A percentile compares a stretch with the other conserved stretches of the same genome.
phyloP scores from a whole-genome alignment of 2,888 invertebrate species.

The Mactromeris polynyma region DNA sequence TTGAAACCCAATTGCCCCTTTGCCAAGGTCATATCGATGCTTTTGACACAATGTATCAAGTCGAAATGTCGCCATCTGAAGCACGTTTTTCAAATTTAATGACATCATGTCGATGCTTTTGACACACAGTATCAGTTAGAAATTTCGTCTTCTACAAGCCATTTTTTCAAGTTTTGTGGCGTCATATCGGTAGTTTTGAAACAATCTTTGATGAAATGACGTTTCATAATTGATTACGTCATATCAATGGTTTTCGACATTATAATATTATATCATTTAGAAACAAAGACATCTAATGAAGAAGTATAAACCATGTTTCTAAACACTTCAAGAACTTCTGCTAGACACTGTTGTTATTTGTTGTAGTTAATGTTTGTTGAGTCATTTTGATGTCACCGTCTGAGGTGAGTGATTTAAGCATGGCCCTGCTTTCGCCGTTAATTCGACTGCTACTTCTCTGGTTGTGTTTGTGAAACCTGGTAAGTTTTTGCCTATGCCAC shows the following conservation, averaged over 20 bases:
- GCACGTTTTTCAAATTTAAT: too few relatives aligned
- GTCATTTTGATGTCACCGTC: conserved; percentile 21
- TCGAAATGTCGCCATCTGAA: too few relatives aligned
- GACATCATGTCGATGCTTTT: too few relatives aligned
- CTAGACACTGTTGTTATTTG: conserved; percentile 20
- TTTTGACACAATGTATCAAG: too few relatives aligned
- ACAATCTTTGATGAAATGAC: background rate
- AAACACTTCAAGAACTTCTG: background rate
- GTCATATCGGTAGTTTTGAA: background rate
- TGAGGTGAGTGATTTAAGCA: conserved; percentile 33
- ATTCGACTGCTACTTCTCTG: background rate
- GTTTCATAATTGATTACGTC: background rate
- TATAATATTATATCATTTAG: too few relatives aligned
- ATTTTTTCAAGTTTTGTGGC: too few relatives aligned
- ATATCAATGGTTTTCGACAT: background rate
- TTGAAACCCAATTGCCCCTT: too few relatives aligned
- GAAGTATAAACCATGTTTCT: background rate
- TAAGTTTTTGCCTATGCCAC: conserved; percentile 31
- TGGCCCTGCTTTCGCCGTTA: conserved; percentile 36
- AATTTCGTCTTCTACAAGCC: too few relatives aligned
- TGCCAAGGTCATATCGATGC: too few relatives aligned
- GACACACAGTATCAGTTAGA: too few relatives aligned
- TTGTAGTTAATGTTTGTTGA: conserved; percentile 7
- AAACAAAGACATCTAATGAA: too few relatives aligned
- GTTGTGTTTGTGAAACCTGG: conserved; percentile 1